Evolutionary conservation across 2,888 invertebrate species (phyloP), one percentile per base, ranked within the genome.

Genomic region (Drosophila nr. perissopoda): DNA sequence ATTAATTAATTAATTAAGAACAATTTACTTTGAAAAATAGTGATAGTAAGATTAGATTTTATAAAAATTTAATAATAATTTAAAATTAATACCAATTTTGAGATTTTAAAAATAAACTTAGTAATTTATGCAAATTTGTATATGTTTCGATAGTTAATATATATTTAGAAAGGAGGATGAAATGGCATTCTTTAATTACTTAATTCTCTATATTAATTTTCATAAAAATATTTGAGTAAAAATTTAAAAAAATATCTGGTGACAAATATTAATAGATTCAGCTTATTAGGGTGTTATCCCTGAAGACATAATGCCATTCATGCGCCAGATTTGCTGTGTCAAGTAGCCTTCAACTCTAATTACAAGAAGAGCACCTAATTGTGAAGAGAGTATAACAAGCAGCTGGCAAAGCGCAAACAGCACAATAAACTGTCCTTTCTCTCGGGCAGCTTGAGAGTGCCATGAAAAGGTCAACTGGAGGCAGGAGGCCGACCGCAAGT

Each of bases 391-490:
- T 60, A 70, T 54, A 46, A 53, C 51, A 63, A 69, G 61, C 72
- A 76, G 70, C 73, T 67, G 77, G 70, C 72, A 76, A 76, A 72
- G 71, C 70, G 73, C 79, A 83, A 76, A 72, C 74, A 79, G 65
- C 70, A 76, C 73, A 71, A 81, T 74, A 80, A 86, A 88, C 64
- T 83, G 87, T 59, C 74, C 67, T 40, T 79, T 54, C 66, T 59
- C 68, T 10, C 27, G 53, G 64, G 46, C 70, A 52, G 21, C 53
- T 46, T 63, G 58, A 56, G 56, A 68, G 58, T 63, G 73, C 68
- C 67, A 56, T 63, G 54, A 77, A 83, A 89, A 90, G 90, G 90
- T 89, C 89, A 88, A 87, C 79, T 36, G 31, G 62, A 33, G 42
- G 64, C 31, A 56, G 70, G 58, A 58, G 70, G 67, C 54, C 66